Evolutionary conservation across 53 echinoderm and acorn worm genomes (phyloP).

Genomic region (Paracentrotus lividus): DNA sequence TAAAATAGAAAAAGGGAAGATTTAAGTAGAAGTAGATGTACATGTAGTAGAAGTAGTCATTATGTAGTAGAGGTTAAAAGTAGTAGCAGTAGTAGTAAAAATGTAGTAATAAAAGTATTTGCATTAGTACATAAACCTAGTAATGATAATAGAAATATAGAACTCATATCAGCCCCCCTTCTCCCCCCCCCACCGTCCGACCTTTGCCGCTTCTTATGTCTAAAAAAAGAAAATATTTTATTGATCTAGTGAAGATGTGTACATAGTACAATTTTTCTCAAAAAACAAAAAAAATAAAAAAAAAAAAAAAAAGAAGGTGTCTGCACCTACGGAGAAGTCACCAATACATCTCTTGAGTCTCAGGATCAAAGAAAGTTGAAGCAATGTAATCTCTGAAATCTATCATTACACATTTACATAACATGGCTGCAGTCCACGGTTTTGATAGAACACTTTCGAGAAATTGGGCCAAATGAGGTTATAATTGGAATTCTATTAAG

Average conservation of each 20-base stretch:
- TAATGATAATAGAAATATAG: not conserved
- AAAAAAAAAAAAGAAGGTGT: not conserved
- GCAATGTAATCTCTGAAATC: too few species aligned
- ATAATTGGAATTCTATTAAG: too few species aligned
- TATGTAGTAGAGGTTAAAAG: not conserved
- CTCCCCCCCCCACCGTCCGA: too few species aligned
- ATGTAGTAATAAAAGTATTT: not conserved
- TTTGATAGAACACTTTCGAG: too few species aligned
- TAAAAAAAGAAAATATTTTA: not conserved
- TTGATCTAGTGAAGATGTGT: slow-evolving; percentile 7
- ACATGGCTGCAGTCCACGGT: too few species aligned
- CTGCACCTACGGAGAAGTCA: too few species aligned
- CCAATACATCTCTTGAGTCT: too few species aligned
- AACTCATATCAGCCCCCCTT: not conserved
- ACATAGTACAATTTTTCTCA: not conserved
- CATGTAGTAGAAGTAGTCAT: not conserved
- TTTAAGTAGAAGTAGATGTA: not conserved
- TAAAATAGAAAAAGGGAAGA: not conserved
- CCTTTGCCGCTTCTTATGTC: too few species aligned
- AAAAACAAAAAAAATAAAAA: not conserved
- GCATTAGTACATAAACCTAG: not conserved
- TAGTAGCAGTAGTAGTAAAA: not conserved
- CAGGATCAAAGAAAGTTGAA: too few species aligned
- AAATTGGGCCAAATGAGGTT: too few species aligned
- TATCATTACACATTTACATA: too few species aligned